phyloP scores from a whole-genome alignment of 2,888 invertebrate genomes.

The Phortica okadai region DNA sequence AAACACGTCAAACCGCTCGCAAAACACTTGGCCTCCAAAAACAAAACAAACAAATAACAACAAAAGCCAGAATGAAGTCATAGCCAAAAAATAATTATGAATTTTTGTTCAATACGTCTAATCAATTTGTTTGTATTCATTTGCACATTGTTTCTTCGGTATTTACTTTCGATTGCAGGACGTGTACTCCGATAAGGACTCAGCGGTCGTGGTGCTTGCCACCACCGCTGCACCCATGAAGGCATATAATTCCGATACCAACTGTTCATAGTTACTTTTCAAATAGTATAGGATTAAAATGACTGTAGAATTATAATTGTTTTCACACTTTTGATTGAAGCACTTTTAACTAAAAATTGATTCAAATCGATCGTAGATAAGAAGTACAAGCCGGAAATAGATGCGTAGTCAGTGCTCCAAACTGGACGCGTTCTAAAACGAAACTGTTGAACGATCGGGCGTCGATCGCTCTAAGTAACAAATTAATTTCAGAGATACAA shows the following conservation, averaged over 20 bases:
- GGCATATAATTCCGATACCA: conserved; percentile 72
- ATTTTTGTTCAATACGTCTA: neutral
- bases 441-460: too few relatives aligned
- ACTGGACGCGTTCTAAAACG: too few relatives aligned
- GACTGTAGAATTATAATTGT: too few relatives aligned
- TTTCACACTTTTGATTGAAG: too few relatives aligned
- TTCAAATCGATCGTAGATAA: too few relatives aligned
- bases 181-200: conserved; percentile 69
- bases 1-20: conserved; percentile 61
- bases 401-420: too few relatives aligned
- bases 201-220: conserved; percentile 60
- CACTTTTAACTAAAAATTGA: too few relatives aligned
- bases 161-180: conserved; percentile 65
- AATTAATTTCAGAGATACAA: too few relatives aligned
- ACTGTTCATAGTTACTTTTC: conserved; percentile 52
- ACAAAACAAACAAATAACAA: neutral
- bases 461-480: too few relatives aligned
- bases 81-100: conserved; percentile 41
- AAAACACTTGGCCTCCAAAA: conserved; percentile 20
- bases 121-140: neutral
- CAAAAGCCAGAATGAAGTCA: conserved; percentile 55
- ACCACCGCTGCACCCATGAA: conserved; percentile 72
- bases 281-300: too few relatives aligned
- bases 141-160: conserved; percentile 16
- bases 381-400: too few relatives aligned